phyloP scores from a whole-genome alignment of 2,888 invertebrate genomes.

The Acanthacorydalis orientalis region DNA sequence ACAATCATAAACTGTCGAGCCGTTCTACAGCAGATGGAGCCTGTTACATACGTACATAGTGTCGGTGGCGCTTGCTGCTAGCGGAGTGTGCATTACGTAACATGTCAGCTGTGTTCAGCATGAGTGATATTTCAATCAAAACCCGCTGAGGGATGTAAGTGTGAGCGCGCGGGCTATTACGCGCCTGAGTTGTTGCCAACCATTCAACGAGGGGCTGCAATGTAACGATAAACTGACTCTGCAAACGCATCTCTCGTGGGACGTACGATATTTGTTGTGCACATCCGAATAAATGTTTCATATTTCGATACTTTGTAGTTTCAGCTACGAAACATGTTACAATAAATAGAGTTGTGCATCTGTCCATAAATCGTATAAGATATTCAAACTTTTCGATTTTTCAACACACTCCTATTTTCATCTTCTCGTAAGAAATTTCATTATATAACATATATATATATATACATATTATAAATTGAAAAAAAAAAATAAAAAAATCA shows the following conservation, averaged over 20 bases:
- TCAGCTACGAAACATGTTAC: too few species aligned
- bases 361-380: too few species aligned
- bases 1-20: not conserved
- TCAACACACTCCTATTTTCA: not conserved
- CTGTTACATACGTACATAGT: too few species aligned
- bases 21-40: too few species aligned
- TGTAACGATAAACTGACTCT: constrained; percentile 7
- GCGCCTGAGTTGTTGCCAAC: constrained; percentile 1
- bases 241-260: constrained; percentile 16
- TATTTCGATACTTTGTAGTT: too few species aligned
- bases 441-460: not conserved
- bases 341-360: too few species aligned
- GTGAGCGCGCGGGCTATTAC: not conserved
- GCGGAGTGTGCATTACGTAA: too few species aligned
- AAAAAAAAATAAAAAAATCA: too few species aligned
- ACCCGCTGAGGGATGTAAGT: not conserved
- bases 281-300: too few species aligned
- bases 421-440: constrained; percentile 8
- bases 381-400: constrained; percentile 1
- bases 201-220: constrained; percentile 8
- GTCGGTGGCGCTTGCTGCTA: too few species aligned
- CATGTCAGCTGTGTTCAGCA: too few species aligned
- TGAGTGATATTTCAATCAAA: not conserved
- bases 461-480: too few species aligned
- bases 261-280: constrained; percentile 13